phyloP scores from a whole-genome alignment of 2,113 vertebrate genomes.

The Excalfactoria chinensis region DNA sequence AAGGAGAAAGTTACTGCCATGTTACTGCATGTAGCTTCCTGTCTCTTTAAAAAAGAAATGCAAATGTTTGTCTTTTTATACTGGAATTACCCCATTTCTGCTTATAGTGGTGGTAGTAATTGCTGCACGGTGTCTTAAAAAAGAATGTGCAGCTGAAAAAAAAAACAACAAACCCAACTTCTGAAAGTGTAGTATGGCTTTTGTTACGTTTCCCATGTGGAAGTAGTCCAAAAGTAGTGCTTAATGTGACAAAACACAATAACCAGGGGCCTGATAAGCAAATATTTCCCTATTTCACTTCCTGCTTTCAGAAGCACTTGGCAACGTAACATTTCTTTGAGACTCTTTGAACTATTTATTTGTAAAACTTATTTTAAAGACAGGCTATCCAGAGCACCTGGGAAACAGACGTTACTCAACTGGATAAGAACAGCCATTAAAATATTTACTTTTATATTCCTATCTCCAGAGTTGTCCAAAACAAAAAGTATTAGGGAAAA shows the following conservation, averaged over 20 bases:
- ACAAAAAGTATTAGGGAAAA: not conserved
- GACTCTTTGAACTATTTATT: not conserved
- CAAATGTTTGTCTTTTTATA: not conserved
- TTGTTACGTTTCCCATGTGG: not conserved
- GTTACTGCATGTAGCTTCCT: not conserved
- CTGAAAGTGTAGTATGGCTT: not conserved
- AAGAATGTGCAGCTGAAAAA: not conserved
- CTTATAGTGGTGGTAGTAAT: not conserved
- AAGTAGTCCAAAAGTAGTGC: not conserved
- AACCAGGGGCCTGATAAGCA: not conserved
- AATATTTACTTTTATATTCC: not conserved
- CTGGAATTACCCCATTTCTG: not conserved
- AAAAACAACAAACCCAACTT: not conserved
- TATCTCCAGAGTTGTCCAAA: not conserved
- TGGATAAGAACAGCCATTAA: not conserved
- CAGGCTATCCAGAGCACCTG: not conserved
- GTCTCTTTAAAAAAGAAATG: not conserved
- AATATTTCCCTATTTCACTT: slow-evolving; percentile 30
- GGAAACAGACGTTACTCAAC: not conserved
- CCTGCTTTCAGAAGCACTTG: not conserved
- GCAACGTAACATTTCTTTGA: not conserved
- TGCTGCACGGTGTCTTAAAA: not conserved
- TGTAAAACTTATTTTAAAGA: not conserved
- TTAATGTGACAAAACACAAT: not conserved
- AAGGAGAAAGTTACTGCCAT: not conserved